Percentiles rank a stretch among this genome's conserved stretches.
Conservation (phyloP, 1,140 invertebrate genomes). For the Lordiphosa clarofinis region DNA sequence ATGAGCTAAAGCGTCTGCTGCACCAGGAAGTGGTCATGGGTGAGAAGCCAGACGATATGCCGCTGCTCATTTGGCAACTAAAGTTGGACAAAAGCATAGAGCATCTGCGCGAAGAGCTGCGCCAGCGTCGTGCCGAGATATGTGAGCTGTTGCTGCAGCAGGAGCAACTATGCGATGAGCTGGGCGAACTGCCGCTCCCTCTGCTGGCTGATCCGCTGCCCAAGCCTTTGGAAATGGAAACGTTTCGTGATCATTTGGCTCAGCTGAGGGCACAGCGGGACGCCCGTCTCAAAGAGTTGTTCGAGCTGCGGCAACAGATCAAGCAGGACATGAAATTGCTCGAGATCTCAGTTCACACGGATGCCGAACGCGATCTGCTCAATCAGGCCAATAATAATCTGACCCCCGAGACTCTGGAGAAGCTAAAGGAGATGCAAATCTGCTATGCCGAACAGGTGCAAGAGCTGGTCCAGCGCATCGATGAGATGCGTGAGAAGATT, state of each 20-base stretch:
- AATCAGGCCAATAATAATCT: constrained; percentile 54
- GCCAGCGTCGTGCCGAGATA: constrained; percentile 40
- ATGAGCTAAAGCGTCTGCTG: constrained; percentile 38
- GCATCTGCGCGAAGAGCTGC: constrained; percentile 44
- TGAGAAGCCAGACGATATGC: constrained; percentile 30
- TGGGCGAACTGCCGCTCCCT: constrained; percentile 45
- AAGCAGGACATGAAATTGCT: constrained; percentile 47
- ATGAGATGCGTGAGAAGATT: constrained; percentile 81
- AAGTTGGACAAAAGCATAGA: constrained; percentile 53
- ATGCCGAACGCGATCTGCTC: constrained; percentile 37
- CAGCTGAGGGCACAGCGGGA: constrained; percentile 23
- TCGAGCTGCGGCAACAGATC: constrained; percentile 40
- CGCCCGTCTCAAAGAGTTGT: constrained; percentile 31
- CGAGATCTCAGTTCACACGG: constrained; percentile 37
- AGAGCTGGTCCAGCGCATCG: constrained; percentile 78
- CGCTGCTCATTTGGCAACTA: constrained; percentile 36
- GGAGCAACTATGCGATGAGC: constrained; percentile 55
- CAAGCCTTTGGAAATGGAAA: constrained; percentile 34
- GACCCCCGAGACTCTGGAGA: constrained; percentile 43
- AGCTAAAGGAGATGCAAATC: constrained; percentile 33
- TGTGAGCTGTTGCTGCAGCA: constrained; percentile 57
- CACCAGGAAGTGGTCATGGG: constrained; percentile 36
- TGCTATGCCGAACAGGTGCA: constrained; percentile 48
- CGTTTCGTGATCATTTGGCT: constrained; percentile 41
- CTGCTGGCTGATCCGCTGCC: constrained; percentile 56